Evolutionary conservation across 1,140 invertebrate species (phyloP).

Genomic region (Temnothorax nylanderi): DNA sequence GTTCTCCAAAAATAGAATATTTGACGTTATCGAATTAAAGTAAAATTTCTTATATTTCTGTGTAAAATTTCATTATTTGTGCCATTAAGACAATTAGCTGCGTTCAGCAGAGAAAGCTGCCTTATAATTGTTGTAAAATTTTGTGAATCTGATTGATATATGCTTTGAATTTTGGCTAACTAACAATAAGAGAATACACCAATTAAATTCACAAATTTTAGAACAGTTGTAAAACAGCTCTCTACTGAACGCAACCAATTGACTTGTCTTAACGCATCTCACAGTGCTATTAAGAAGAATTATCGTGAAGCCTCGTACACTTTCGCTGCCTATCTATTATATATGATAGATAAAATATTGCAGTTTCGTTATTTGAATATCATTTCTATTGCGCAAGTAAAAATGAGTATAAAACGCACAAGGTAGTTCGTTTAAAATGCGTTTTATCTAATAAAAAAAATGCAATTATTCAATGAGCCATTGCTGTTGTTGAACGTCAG

Average conservation of each 20-base stretch:
- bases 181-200: too few relatives aligned
- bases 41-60: neutral
- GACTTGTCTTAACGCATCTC: neutral
- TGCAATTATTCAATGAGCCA: slow-evolving; percentile 9
- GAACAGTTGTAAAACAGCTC: too few relatives aligned
- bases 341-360: slow-evolving; percentile 16
- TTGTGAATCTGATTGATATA: too few relatives aligned
- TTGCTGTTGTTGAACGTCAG: slow-evolving; percentile 23
- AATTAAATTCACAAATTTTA: too few relatives aligned
- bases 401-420: slow-evolving; percentile 39
- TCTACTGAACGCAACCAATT: too few relatives aligned
- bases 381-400: neutral
- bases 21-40: neutral
- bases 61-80: neutral
- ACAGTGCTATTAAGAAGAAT: neutral
- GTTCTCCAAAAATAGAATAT: neutral
- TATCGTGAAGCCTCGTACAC: neutral
- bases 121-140: too few relatives aligned
- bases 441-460: slow-evolving; percentile 18
- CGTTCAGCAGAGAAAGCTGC: too few relatives aligned
- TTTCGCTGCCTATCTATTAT: neutral
- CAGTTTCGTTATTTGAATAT: slow-evolving; percentile 56
- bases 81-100: neutral
- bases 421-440: neutral
- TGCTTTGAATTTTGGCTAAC: too few relatives aligned